These are phyloP conservation scores for Rhyacichthys aspro DNA, from an alignment of 2,797 vertebrate genomes.

Conservation along the genomic window DNA sequence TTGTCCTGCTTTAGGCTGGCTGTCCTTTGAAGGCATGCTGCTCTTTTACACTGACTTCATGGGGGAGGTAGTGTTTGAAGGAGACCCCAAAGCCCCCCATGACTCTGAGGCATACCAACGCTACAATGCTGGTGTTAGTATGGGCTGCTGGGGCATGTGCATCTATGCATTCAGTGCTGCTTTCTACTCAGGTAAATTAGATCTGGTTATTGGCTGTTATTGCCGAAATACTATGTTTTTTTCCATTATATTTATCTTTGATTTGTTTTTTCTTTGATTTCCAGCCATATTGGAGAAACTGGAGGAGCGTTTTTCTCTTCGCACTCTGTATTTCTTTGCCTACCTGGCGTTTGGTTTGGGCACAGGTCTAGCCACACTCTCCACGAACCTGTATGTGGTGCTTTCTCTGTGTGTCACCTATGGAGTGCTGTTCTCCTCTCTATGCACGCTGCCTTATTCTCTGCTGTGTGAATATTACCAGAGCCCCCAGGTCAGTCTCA, in stretches of 20 bases:
- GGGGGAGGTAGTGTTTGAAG: constrained; percentile 98
- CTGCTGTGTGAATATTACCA: constrained; percentile 99
- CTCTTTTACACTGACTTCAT: constrained; percentile 99
- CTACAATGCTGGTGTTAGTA: constrained; percentile 94
- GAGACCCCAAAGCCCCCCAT: constrained; percentile 92
- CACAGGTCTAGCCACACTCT: constrained; percentile 93
- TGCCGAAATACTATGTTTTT: neutral
- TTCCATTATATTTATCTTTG: neutral
- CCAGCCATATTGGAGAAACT: constrained; percentile 94
- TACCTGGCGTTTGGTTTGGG: constrained; percentile 95
- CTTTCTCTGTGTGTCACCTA: constrained; percentile 94
- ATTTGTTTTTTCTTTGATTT: constrained; percentile 25
- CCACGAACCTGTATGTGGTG: constrained; percentile 92
- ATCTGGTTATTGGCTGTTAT: neutral
- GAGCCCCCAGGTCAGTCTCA: constrained; percentile 88
- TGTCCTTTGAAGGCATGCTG: constrained; percentile 97
- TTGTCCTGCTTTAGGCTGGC: constrained; percentile 85
- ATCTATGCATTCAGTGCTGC: constrained; percentile 98
- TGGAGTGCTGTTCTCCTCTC: constrained; percentile 93
- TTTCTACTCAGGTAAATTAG: constrained; percentile 90
- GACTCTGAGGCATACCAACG: constrained; percentile 88
- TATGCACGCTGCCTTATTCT: constrained; percentile 98
- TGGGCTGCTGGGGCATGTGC: constrained; percentile 99
- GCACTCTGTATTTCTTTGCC: constrained; percentile 95
- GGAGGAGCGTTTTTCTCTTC: constrained; percentile 91